These are phyloP conservation scores for Meriones psammophilus DNA, from an alignment of 2,797 vertebrate species.

Conservation along the genomic window DNA sequence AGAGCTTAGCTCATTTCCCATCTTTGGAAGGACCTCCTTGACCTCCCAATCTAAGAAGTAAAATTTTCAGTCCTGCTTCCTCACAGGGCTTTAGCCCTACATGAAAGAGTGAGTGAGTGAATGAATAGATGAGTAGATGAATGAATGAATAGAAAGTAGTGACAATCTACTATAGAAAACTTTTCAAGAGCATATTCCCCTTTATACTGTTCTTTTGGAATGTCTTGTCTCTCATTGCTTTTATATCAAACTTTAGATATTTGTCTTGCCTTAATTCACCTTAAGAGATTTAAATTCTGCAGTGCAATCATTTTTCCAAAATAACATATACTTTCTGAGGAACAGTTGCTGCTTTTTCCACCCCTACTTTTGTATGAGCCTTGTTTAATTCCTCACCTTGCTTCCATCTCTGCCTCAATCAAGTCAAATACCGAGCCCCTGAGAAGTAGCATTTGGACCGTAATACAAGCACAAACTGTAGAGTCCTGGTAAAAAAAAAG, in stretches of 20 bases:
- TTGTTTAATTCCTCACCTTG: slow-evolving; percentile 13
- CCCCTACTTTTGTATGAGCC: not conserved
- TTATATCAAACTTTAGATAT: slow-evolving; percentile 15
- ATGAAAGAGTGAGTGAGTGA: not conserved
- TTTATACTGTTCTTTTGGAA: slow-evolving; percentile 38
- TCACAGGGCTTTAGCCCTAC: not conserved
- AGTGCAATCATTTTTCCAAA: not conserved
- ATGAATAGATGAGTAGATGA: not conserved
- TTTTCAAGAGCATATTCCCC: slow-evolving; percentile 4
- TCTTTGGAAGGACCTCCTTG: not conserved
- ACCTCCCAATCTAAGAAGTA: not conserved
- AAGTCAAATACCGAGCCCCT: not conserved
- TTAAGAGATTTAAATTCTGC: not conserved
- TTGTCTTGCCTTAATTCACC: slow-evolving; percentile 7
- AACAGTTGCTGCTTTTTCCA: not conserved
- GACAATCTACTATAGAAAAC: slow-evolving; percentile 34
- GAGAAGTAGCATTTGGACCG: not conserved
- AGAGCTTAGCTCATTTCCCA: not conserved
- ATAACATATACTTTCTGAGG: not conserved
- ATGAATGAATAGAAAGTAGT: not conserved
- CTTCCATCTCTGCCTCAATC: not conserved
- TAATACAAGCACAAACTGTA: not conserved
- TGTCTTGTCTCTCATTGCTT: slow-evolving; percentile 20
- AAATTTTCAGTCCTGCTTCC: not conserved
- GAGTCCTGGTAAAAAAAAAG: not conserved